A percentile compares a stretch with the other conserved stretches of the same genome.
Evolutionary conservation across 2,113 vertebrate genomes (phyloP).

Genomic region (Lucifuga dentata): DNA sequence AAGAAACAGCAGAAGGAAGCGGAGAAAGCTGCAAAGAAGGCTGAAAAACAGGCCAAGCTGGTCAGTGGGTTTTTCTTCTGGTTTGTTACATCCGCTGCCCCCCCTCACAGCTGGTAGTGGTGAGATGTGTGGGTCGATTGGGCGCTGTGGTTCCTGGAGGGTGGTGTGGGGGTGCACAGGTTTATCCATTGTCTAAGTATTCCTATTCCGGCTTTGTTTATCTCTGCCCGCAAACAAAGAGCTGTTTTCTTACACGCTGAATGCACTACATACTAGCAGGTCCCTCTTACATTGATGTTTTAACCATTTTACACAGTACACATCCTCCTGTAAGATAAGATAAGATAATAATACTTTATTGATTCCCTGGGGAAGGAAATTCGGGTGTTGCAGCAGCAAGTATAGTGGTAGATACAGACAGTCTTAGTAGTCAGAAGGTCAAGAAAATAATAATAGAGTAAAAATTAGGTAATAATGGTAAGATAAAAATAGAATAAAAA

Average conservation of each 20-base stretch:
- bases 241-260: conserved; percentile 56
- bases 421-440: background rate
- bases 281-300: background rate
- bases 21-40: conserved; percentile 85
- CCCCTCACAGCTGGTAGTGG: conserved; percentile 64
- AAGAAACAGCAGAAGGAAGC: conserved; percentile 91
- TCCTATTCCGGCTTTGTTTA: conserved; percentile 79
- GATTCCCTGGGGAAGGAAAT: too few relatives aligned
- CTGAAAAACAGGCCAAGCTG: conserved; percentile 84
- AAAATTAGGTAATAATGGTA: too few relatives aligned
- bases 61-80: conserved; percentile 67
- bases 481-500: too few relatives aligned
- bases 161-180: conserved; percentile 20
- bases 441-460: too few relatives aligned
- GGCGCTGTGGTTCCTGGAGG: conserved; percentile 59
- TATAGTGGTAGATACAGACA: too few relatives aligned
- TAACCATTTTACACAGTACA: background rate
- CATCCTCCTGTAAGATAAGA: too few relatives aligned
- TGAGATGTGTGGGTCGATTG: conserved; percentile 46
- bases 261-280: conserved; percentile 8
- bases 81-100: conserved; percentile 55
- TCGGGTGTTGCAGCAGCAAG: too few relatives aligned
- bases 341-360: too few relatives aligned
- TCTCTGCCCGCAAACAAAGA: conserved; percentile 69
- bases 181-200: conserved; percentile 77